phyloP scores from a whole-genome alignment of 2,797 vertebrate species.

The Chiloscyllium punctatum region DNA sequence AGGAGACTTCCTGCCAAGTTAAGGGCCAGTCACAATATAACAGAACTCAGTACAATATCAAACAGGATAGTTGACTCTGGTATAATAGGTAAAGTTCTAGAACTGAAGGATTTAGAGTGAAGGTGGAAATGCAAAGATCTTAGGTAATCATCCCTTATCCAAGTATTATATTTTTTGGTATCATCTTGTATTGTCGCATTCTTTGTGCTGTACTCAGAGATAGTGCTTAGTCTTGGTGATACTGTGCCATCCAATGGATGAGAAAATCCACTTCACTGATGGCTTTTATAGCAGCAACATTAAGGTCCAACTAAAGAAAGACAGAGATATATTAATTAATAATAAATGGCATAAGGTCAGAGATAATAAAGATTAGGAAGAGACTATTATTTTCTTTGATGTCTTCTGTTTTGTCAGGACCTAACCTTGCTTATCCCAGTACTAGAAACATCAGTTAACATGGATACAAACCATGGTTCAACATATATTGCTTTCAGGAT shows the following conservation, averaged over 20 bases:
- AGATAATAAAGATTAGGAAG: background rate
- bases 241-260: conserved; percentile 57
- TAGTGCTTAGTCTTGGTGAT: conserved; percentile 35
- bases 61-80: background rate
- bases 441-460: background rate
- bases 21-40: background rate
- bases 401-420: background rate
- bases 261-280: conserved; percentile 61
- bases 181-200: conserved; percentile 51
- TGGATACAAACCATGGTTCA: background rate
- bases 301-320: conserved; percentile 51
- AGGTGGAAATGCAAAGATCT: background rate
- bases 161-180: background rate
- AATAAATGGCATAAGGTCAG: background rate
- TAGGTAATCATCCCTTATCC: too few species aligned
- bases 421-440: background rate
- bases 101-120: background rate
- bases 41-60: background rate
- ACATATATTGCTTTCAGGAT: background rate
- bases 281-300: conserved; percentile 53
- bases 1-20: too few species aligned
- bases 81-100: background rate
- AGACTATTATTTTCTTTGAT: background rate
- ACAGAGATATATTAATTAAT: background rate
- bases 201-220: conserved; percentile 62